phyloP scores from a whole-genome alignment of 35 echinoderm and acorn worm genomes.

The Diadema setosum region DNA sequence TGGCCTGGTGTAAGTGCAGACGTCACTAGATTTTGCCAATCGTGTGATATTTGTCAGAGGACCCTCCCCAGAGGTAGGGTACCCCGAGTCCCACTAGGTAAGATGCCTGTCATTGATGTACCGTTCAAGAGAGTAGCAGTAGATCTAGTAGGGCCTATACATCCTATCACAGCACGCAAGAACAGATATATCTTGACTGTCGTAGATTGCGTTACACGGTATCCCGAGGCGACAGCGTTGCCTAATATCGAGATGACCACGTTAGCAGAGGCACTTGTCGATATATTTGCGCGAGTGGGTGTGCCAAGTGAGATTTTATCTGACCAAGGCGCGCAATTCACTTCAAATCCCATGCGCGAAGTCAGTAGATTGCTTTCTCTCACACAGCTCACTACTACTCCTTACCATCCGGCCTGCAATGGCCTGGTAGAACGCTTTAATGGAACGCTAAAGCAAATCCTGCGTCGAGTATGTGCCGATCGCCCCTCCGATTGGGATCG shows the following conservation, averaged over 20 bases:
- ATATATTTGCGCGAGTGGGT: constrained; percentile 3
- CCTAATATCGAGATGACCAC: constrained; percentile 8
- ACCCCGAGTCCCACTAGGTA: constrained; percentile 17
- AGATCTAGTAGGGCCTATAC: constrained; percentile 35
- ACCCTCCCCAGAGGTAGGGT: constrained; percentile 37
- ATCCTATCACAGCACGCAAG: neutral
- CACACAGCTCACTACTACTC: constrained; percentile 31
- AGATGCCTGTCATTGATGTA: constrained; percentile 26
- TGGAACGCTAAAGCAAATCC: constrained; percentile 33
- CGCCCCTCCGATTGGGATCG: constrained; percentile 49
- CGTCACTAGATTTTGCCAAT: neutral
- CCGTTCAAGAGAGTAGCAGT: constrained; percentile 41
- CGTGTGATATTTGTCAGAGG: constrained; percentile 42
- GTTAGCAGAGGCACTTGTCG: constrained; percentile 57
- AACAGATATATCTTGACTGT: constrained; percentile 29
- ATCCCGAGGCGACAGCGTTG: constrained; percentile 12
- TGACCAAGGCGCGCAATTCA: constrained; percentile 26
- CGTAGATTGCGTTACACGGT: constrained; percentile 31
- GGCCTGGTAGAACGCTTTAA: constrained; percentile 68
- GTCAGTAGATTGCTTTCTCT: constrained; percentile 26
- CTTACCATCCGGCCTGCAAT: constrained; percentile 73
- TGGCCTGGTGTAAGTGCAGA: constrained; percentile 30
- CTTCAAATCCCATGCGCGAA: constrained; percentile 16
- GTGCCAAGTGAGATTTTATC: constrained; percentile 23
- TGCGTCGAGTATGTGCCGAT: neutral